Evolutionary conservation across 2,888 invertebrate genomes (phyloP), one percentile per base, ranked within the genome.

Genomic region (Leucophenga maculata): DNA sequence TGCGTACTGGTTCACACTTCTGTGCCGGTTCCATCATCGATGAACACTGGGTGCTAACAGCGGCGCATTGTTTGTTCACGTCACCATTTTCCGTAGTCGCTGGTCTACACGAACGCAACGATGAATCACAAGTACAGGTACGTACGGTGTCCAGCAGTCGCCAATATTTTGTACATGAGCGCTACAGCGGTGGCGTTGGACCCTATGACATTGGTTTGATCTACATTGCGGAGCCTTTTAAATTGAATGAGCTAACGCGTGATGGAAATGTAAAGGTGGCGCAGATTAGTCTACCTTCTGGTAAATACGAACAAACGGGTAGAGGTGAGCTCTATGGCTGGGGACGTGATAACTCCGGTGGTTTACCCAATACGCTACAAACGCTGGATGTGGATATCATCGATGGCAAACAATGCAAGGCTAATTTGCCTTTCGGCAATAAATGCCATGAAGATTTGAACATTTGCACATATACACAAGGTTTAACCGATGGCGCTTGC

Each of bases 161-260:
- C 0, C 72, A 74, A 1, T 72, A 79, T 22, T 69, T 85, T 1
- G 72, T 85, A 1, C 89, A 90, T 69, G 83, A 83, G 50, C 54
- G 73, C 0, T 88, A 85, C 71, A 46, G 32, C 57, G 89, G 89
- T 22, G 86, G 86, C 2, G 87, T 89, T 50, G 88, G 88, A 1
- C 88, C 89, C 72, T 87, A 91, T 73, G 92, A 92, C 78, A 90
- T 92, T 64, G 92, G 90, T 22, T 76, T 92, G 14, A 78, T 92
- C 64, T 76, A 78, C 55, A 54, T 86, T 48, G 70, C 70, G 0
- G 50, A 72, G 11, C 72, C 84, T 13, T 85, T 88, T 54, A 68
- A 85, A 54, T 79, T 88, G 22, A 84, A 78, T 31, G 79, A 66
- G 0, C 4, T 75, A 46, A 16, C 75, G 9, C 83, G 85, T 6